Evolutionary conservation across 2,888 invertebrate species (phyloP).

Genomic region (Caenorhabditis sp.): DNA sequence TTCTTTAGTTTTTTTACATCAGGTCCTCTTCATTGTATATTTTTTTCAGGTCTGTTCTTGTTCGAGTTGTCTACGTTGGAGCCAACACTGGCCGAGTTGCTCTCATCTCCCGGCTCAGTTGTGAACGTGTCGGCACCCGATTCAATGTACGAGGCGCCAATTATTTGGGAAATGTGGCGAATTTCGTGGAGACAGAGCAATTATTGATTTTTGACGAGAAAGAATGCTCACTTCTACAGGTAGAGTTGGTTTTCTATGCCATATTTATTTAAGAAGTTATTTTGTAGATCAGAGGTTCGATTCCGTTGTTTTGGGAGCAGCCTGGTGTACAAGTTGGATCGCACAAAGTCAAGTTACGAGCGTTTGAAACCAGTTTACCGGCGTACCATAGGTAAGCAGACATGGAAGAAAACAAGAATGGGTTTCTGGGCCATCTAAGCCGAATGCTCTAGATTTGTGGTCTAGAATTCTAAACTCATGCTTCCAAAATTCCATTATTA

Average conservation of each 20-base stretch:
- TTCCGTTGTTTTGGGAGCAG: constrained; percentile 98
- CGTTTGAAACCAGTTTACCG: constrained; percentile 90
- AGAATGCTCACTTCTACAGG: constrained; percentile 83
- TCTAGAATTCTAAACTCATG: too few species aligned
- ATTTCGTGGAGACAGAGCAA: constrained; percentile 99
- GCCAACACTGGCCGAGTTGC: constrained; percentile 91
- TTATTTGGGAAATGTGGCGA: constrained; percentile 98
- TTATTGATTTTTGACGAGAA: constrained; percentile 79
- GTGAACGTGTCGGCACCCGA: constrained; percentile 92
- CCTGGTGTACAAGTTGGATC: constrained; percentile 93
- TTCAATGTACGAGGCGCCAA: constrained; percentile 99
- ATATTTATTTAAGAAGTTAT: constrained; percentile 78
- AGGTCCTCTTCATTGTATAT: not conserved
- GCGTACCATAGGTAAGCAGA: constrained; percentile 82
- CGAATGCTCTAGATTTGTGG: too few species aligned
- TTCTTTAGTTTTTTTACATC: too few species aligned
- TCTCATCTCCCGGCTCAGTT: constrained; percentile 93
- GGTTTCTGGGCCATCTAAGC: too few species aligned
- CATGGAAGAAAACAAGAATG: not conserved
- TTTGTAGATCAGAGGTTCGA: constrained; percentile 86
- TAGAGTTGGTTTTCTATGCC: not conserved
- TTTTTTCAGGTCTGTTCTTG: constrained; percentile 78
- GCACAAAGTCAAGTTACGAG: constrained; percentile 94
- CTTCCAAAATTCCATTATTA: too few species aligned
- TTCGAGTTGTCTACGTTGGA: constrained; percentile 96